Evolutionary conservation across 1,140 invertebrate species (phyloP).

Genomic region (Scaptodrosophila lebanonensis): DNA sequence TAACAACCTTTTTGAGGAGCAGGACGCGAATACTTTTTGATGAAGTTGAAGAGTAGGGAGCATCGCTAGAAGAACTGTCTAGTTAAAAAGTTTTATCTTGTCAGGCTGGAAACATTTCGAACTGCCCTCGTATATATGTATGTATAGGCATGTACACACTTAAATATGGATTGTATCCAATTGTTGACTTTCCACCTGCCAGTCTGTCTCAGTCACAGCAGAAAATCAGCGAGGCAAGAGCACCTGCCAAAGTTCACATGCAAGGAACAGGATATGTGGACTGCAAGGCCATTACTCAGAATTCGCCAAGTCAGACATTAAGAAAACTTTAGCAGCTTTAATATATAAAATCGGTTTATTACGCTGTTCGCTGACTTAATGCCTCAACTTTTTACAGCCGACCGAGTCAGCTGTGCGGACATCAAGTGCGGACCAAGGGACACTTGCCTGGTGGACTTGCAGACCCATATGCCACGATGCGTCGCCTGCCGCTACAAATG

Average conservation of each 20-base stretch:
- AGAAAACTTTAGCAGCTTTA: constrained; percentile 39
- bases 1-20: too few species aligned
- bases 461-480: constrained; percentile 85
- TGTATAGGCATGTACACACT: too few species aligned
- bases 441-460: constrained; percentile 85
- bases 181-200: constrained; percentile 9
- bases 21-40: too few species aligned
- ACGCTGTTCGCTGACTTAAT: constrained; percentile 28
- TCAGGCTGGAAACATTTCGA: too few species aligned
- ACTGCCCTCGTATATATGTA: too few species aligned
- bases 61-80: too few species aligned
- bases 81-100: too few species aligned
- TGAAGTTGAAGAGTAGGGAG: too few species aligned
- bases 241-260: constrained; percentile 52
- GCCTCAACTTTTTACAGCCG: constrained; percentile 79
- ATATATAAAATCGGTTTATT: constrained; percentile 49
- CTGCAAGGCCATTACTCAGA: constrained; percentile 46
- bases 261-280: constrained; percentile 23
- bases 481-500: constrained; percentile 83
- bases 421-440: constrained; percentile 86
- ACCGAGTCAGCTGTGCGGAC: constrained; percentile 82
- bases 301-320: constrained; percentile 42
- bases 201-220: constrained; percentile 1
- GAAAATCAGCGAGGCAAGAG: constrained; percentile 7
- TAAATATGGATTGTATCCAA: too few species aligned